Conservation (phyloP, 1,140 invertebrate species). For the Panulirus ornatus region DNA sequence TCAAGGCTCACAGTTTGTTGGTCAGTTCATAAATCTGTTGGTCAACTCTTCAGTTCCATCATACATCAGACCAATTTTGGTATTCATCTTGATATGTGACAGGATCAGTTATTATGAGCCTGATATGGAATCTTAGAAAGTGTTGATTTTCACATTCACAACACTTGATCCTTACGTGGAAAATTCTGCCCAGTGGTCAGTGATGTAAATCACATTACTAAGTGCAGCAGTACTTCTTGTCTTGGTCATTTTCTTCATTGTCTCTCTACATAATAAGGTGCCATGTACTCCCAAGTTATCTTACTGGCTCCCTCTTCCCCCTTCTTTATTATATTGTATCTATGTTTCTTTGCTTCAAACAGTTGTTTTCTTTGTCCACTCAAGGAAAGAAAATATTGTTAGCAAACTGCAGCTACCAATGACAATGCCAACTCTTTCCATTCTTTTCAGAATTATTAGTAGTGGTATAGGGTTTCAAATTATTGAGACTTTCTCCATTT, state of each 20-base stretch:
- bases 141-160: constrained; percentile 5
- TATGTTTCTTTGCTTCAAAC: constrained; percentile 73
- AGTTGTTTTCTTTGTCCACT: constrained; percentile 71
- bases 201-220: constrained; percentile 26
- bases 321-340: constrained; percentile 72
- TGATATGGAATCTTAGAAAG: constrained; percentile 18
- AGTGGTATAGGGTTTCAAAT: constrained; percentile 73
- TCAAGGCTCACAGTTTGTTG: constrained; percentile 7
- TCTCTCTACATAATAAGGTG: constrained; percentile 70
- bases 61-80: constrained; percentile 53
- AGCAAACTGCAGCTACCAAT: constrained; percentile 74
- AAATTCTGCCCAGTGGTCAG: constrained; percentile 22
- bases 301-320: constrained; percentile 72
- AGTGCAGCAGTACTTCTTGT: constrained; percentile 34
- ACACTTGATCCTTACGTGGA: constrained; percentile 1
- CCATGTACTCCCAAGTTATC: constrained; percentile 73
- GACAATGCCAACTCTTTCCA: constrained; percentile 71
- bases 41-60: constrained; percentile 50
- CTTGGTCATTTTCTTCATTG: constrained; percentile 56
- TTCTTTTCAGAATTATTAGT: constrained; percentile 71
- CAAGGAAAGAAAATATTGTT: constrained; percentile 72
- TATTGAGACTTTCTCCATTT: constrained; percentile 71
- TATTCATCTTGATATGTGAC: constrained; percentile 34
- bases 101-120: constrained; percentile 25
- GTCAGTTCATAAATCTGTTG: constrained; percentile 41